Evolutionary conservation across 2,113 vertebrate genomes (phyloP).

Genomic region (Elaphurus davidianus): DNA sequence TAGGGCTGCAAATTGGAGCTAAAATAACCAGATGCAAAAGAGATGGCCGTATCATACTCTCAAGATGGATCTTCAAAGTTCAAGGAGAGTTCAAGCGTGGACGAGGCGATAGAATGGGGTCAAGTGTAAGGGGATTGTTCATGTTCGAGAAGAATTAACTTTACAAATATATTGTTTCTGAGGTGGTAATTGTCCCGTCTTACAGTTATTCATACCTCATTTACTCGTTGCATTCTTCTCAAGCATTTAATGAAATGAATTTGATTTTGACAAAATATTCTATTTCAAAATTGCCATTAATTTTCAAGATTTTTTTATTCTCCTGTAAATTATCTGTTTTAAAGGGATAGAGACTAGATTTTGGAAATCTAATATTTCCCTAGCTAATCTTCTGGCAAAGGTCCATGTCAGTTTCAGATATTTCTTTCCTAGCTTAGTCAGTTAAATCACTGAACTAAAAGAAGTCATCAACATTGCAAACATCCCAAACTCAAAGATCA

Average conservation of each 20-base stretch:
- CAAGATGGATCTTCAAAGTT: slow-evolving; percentile 91
- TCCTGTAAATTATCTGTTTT: slow-evolving; percentile 60
- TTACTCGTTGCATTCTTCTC: slow-evolving; percentile 90
- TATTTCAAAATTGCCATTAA: slow-evolving; percentile 80
- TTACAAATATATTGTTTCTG: slow-evolving; percentile 96
- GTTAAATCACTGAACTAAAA: background rate
- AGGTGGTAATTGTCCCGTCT: slow-evolving; percentile 95
- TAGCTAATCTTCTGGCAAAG: background rate
- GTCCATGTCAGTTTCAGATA: background rate
- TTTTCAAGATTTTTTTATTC: slow-evolving; percentile 75
- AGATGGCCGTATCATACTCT: slow-evolving; percentile 88
- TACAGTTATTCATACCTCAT: slow-evolving; percentile 95
- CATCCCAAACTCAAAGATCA: background rate
- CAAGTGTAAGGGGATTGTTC: slow-evolving; percentile 91
- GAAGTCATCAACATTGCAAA: background rate
- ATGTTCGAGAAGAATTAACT: slow-evolving; percentile 91
- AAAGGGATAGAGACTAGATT: slow-evolving; percentile 57
- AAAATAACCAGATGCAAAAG: slow-evolving; percentile 99
- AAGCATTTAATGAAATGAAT: slow-evolving; percentile 88
- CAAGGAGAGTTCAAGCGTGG: slow-evolving; percentile 99
- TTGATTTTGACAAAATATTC: slow-evolving; percentile 86
- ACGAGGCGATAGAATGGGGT: slow-evolving; percentile 89
- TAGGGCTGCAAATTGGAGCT: slow-evolving; percentile 95
- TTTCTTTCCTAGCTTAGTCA: background rate
- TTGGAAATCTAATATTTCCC: background rate